A percentile compares a stretch with the other conserved stretches of the same genome.
phyloP scores from a whole-genome alignment of 2,797 vertebrate species.

The Meda fulgida region DNA sequence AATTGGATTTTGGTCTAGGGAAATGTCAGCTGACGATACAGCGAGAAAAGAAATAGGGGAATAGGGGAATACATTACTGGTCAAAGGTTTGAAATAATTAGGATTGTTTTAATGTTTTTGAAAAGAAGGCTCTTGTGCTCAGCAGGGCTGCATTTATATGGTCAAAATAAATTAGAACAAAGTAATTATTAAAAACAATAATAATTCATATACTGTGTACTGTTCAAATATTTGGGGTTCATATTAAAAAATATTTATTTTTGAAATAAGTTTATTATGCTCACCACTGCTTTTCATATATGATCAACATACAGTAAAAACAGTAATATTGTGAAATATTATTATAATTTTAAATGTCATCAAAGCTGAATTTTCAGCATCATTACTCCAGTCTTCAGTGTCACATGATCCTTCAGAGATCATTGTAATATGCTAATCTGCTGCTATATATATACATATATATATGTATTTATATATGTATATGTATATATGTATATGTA shows the following conservation, averaged over 20 bases:
- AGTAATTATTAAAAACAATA: background rate
- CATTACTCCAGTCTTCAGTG: background rate
- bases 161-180: background rate
- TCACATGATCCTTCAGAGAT: background rate
- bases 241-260: too few species aligned
- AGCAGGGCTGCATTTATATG: background rate
- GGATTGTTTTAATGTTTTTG: background rate
- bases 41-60: conserved; percentile 17
- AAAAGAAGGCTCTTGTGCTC: background rate
- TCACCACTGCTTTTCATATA: background rate
- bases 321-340: background rate
- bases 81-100: background rate
- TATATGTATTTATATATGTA: too few species aligned
- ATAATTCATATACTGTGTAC: background rate
- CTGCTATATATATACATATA: background rate
- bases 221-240: background rate
- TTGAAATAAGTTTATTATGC: background rate
- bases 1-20: conserved; percentile 32
- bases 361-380: background rate
- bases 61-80: background rate
- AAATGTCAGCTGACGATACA: background rate
- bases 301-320: background rate
- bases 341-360: background rate
- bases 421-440: background rate
- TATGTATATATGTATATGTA: too few species aligned